Conservation (phyloP, 2,113 vertebrate species). For the Ammospiza nelsoni region DNA sequence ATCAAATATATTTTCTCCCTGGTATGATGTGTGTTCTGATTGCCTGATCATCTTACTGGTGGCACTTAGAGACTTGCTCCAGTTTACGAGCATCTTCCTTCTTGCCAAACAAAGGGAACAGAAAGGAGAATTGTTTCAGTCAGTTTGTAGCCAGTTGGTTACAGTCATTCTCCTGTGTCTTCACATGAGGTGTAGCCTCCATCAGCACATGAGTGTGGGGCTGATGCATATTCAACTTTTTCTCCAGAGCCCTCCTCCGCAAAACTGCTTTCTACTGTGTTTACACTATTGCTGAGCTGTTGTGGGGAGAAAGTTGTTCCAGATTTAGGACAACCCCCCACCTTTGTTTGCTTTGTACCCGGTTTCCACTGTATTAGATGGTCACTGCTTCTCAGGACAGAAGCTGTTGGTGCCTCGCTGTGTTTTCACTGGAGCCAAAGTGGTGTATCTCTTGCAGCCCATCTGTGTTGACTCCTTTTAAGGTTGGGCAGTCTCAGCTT, state of each 20-base stretch:
- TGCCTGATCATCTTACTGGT: background rate
- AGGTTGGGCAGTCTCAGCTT: background rate
- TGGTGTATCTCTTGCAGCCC: background rate
- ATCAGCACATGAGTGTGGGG: background rate
- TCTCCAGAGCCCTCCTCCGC: background rate
- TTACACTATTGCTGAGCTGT: background rate
- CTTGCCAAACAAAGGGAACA: background rate
- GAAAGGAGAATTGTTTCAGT: background rate
- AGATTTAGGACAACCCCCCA: accelerated
- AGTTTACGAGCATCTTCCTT: background rate
- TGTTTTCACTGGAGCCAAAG: background rate
- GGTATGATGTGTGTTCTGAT: background rate
- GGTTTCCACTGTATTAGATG: background rate
- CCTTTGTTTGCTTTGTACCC: background rate
- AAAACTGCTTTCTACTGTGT: background rate
- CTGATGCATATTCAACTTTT: background rate
- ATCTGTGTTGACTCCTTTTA: background rate
- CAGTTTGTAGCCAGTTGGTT: background rate
- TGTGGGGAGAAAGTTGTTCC: background rate
- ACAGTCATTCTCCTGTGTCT: background rate
- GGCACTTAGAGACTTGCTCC: background rate
- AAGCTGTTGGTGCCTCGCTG: background rate
- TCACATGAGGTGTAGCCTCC: background rate
- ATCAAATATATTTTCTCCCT: background rate
- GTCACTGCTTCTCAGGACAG: background rate